phyloP scores from a whole-genome alignment of 2,797 vertebrate species.

The Pelobates cultripes region DNA sequence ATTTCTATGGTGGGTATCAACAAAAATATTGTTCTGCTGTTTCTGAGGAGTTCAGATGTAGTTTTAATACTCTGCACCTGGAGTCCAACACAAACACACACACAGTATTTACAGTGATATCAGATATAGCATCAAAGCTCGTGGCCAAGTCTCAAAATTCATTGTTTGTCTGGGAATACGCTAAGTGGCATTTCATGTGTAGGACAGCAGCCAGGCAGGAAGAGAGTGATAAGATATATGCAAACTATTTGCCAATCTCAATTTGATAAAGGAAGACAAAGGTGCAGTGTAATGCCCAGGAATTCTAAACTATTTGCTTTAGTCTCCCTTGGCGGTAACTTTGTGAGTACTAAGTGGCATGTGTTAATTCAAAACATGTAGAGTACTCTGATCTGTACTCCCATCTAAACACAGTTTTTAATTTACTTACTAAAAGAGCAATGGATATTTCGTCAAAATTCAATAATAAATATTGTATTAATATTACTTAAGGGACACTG shows the following conservation, averaged over 20 bases:
- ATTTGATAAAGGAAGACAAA: background rate
- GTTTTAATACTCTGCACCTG: background rate
- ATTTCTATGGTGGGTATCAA: background rate
- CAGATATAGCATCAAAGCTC: background rate
- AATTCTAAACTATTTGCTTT: too few species aligned
- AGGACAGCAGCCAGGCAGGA: background rate
- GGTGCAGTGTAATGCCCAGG: too few species aligned
- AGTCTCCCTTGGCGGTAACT: too few species aligned
- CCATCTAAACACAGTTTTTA: too few species aligned
- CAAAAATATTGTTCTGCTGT: background rate
- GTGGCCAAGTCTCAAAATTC: background rate
- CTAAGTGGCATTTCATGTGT: background rate
- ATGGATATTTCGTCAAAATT: too few species aligned
- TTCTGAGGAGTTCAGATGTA: background rate
- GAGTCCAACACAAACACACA: conserved; percentile 5
- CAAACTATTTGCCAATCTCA: background rate
- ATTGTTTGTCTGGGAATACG: background rate
- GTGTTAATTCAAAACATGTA: too few species aligned
- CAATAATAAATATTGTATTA: too few species aligned
- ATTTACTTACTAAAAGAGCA: too few species aligned
- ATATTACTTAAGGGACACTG: too few species aligned
- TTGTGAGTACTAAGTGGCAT: too few species aligned
- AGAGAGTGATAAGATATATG: background rate
- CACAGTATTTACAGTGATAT: background rate
- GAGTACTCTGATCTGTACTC: too few species aligned